A percentile compares a stretch with the other conserved stretches of the same genome.
These are phyloP conservation scores for Cecropterus lyciades DNA, from an alignment of 1,140 invertebrate genomes.

Conservation along the genomic window DNA sequence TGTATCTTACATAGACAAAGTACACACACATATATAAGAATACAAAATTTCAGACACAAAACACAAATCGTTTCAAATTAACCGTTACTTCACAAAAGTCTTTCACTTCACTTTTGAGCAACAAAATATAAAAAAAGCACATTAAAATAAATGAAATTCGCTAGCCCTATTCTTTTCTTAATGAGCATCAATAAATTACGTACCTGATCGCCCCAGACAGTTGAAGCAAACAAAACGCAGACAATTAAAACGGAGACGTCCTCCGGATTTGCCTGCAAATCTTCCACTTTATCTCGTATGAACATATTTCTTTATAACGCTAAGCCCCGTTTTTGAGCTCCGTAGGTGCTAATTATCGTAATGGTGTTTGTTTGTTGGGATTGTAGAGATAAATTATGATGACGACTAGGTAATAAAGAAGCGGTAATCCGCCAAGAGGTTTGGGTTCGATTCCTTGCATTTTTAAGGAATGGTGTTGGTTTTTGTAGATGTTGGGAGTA, in stretches of 20 bases:
- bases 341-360: conserved; percentile 41
- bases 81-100: no score
- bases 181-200: conserved; percentile 34
- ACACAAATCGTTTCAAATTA: no score
- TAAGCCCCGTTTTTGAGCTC: conserved; percentile 42
- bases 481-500: no score
- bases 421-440: no score
- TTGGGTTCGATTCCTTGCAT: background rate
- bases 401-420: background rate
- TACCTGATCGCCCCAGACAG: conserved; percentile 29
- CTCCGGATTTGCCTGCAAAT: conserved; percentile 52
- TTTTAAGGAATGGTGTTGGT: background rate
- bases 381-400: conserved; percentile 16
- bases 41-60: no score
- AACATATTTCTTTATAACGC: conserved; percentile 49
- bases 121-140: no score
- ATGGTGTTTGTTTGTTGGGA: conserved; percentile 27
- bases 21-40: no score
- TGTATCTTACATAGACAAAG: no score
- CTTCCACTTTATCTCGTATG: conserved; percentile 50
- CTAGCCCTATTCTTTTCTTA: conserved; percentile 26
- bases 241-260: conserved; percentile 51
- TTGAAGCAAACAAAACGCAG: conserved; percentile 43
- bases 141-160: background rate
- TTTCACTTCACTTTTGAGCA: no score